Conservation (phyloP, 2,888 invertebrate genomes). For the Chorisops tibialis region DNA sequence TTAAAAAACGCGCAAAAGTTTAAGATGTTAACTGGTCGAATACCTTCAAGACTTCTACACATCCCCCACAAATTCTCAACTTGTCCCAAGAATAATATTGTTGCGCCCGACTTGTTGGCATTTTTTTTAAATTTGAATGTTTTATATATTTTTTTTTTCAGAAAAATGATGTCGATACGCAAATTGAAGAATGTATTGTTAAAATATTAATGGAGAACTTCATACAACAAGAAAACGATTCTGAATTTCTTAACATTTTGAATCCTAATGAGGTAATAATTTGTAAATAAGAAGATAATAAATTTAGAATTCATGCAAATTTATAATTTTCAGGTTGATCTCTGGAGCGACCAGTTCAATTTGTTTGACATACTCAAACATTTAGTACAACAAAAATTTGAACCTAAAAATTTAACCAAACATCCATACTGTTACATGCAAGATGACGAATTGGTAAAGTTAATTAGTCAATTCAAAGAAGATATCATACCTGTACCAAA, state of each 20-base stretch:
- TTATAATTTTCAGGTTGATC: conserved; percentile 25
- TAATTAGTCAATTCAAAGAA: not conserved
- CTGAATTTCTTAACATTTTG: conserved; percentile 55
- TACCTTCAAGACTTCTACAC: too few species aligned
- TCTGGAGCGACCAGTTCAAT: conserved; percentile 35
- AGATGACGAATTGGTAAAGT: conserved; percentile 43
- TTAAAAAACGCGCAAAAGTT: too few species aligned
- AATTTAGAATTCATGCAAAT: conserved; percentile 17
- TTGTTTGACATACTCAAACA: conserved; percentile 33
- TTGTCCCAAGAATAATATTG: too few species aligned
- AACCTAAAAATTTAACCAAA: conserved; percentile 43
- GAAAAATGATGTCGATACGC: conserved; percentile 43
- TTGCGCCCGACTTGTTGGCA: too few species aligned
- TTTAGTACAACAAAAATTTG: conserved; percentile 35
- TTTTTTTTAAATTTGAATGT: too few species aligned
- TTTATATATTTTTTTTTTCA: conserved; percentile 14
- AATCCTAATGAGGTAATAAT: conserved; percentile 65
- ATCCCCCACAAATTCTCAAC: too few species aligned
- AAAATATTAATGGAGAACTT: conserved; percentile 64
- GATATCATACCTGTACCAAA: conserved; percentile 5
- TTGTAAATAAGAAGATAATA: too few species aligned
- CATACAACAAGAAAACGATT: conserved; percentile 56
- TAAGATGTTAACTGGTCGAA: too few species aligned
- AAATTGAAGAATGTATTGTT: conserved; percentile 61
- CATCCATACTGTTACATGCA: conserved; percentile 50